Evolutionary conservation across 2,797 vertebrate genomes (phyloP).

Genomic region (Brachyrhaphis roseni): DNA sequence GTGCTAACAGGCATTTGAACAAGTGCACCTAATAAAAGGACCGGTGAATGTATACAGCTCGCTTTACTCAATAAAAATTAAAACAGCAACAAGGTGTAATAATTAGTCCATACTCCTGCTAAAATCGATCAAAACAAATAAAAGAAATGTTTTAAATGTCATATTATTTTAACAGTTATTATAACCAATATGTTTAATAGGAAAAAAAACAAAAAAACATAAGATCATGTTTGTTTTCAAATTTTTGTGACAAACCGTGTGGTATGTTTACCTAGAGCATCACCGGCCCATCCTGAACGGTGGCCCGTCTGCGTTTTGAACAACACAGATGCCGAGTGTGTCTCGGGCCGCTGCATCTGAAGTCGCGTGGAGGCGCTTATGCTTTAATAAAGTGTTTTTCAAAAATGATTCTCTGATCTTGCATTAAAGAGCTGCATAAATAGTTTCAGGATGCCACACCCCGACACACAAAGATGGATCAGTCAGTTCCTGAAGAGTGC

Average conservation of each 20-base stretch:
- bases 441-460: slow-evolving; percentile 48
- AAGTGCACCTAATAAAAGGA: neutral
- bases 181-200: neutral
- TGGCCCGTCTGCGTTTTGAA: neutral
- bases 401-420: slow-evolving; percentile 20
- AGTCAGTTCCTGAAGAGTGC: slow-evolving; percentile 40
- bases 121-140: neutral
- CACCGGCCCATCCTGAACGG: neutral
- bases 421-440: slow-evolving; percentile 29
- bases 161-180: neutral
- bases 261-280: neutral
- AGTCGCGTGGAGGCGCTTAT: neutral
- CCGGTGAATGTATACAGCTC: neutral
- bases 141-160: neutral
- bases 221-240: neutral
- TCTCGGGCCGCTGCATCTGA: neutral
- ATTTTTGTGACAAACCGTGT: neutral
- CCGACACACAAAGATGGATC: slow-evolving; percentile 44
- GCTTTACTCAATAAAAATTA: neutral
- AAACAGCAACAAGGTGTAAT: neutral
- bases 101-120: neutral
- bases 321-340: neutral
- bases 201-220: neutral
- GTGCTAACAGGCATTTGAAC: neutral
- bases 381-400: slow-evolving; percentile 14